Evolutionary conservation across 1,140 invertebrate species (phyloP).

Genomic region (Drosophila arizonae): DNA sequence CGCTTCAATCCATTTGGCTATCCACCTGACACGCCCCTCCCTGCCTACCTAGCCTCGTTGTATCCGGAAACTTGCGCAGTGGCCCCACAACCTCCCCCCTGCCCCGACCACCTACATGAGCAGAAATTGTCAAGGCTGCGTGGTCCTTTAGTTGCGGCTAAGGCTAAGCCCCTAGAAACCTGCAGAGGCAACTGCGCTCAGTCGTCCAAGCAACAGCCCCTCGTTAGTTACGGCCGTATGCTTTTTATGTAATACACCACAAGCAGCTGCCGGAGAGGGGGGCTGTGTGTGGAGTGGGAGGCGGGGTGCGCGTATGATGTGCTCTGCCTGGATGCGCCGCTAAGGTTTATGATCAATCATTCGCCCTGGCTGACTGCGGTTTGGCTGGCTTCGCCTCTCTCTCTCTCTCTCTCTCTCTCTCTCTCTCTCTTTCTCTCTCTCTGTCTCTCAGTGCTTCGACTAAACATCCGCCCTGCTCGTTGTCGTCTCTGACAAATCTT

Average conservation of each 20-base stretch:
- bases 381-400: conserved; percentile 31
- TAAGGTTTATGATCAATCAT: conserved; percentile 77
- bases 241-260: conserved; percentile 73
- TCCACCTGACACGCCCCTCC: conserved; percentile 3
- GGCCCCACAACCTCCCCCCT: not conserved
- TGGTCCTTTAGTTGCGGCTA: conserved; percentile 37
- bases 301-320: not conserved
- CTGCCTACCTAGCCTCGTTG: not conserved
- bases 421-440: no score
- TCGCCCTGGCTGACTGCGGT: conserved; percentile 69
- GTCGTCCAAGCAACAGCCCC: conserved; percentile 67
- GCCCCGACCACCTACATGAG: not conserved
- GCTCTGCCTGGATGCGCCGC: conserved; percentile 31
- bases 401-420: no score
- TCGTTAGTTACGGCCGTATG: conserved; percentile 80
- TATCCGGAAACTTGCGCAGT: conserved; percentile 3
- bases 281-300: not conserved
- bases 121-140: conserved; percentile 71
- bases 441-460: no score
- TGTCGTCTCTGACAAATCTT: conserved; percentile 63
- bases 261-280: conserved; percentile 2
- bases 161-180: conserved; percentile 48
- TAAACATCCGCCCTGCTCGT: not conserved
- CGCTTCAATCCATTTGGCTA: conserved; percentile 27
- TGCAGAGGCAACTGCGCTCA: conserved; percentile 16